Base-by-base conservation (phyloP, 2,113 vertebrate genomes). In the Lucifuga dentata region DNA sequence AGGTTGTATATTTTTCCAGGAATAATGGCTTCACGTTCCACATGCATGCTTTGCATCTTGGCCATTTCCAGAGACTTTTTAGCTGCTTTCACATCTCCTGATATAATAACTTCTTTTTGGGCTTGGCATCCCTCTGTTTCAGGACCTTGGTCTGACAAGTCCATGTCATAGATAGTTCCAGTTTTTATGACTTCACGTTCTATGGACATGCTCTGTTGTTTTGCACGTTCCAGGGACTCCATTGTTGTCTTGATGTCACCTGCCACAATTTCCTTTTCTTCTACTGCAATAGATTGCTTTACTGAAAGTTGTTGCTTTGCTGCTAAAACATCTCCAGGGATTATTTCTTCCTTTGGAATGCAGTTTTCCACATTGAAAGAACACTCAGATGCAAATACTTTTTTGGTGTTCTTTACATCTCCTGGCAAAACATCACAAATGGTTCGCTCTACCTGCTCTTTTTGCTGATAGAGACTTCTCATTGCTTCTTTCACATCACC, bases 61-160 rank as follows among this genome's bases (percentile, higher is more conserved):
- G 95, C 95, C 65, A 94, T 93, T 89, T 96, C 94, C 73, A 96
- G 90, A 0, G 95, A 96, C 86, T 91, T 91, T 76, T 96, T 95
- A 1, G 95, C 85, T 58, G 94, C 94, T 82, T 94, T 93, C 83
- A 96, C 83, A 77, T 95, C 93, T 89, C 95, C 95, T 39, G 89
- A 92, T 72, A 96, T 81, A 39, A 96, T 93, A 0, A 94, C 92
- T 77, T 96, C 95, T 78, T 94, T 96, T 64, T 94, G 92, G 80
- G 60, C 19, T 45, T 81, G 79, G 41, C 39, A 57, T 70, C 51
- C 84, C 55, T 90, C 85, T 13, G 32, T 58, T 26, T 91, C 88
- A 33, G 80, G 93, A 90, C 73, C 90, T 89, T 87, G 91, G 82
- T 4, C 88, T 41, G 89, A 93, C 53, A 91, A 64, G 89, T 91